These are phyloP conservation scores for Rhabdomys pumilio DNA, from an alignment of 2,797 vertebrate species.

Conservation along the genomic window DNA sequence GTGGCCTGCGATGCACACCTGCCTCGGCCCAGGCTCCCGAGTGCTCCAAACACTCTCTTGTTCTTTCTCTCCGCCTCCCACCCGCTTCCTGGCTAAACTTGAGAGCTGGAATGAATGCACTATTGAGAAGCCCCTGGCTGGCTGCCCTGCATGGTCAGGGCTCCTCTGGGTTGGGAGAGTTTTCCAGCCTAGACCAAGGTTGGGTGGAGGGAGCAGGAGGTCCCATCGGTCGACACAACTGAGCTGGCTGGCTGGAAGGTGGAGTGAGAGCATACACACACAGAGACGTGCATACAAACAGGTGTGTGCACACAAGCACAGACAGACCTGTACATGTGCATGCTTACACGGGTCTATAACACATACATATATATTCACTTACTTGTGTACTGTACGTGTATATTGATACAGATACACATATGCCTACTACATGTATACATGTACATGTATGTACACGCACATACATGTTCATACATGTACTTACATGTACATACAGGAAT, in stretches of 20 bases:
- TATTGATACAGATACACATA: neutral
- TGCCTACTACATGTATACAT: no score
- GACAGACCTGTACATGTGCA: neutral
- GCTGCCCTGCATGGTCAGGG: neutral
- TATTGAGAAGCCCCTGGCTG: neutral
- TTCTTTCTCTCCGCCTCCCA: slow-evolving; percentile 16
- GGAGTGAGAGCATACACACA: neutral
- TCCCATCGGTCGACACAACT: neutral
- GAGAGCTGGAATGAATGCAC: slow-evolving; percentile 57
- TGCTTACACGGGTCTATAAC: neutral
- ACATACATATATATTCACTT: neutral
- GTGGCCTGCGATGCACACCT: slow-evolving; percentile 59
- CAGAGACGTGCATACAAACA: neutral
- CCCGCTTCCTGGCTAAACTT: slow-evolving; percentile 68
- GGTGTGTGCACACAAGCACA: neutral
- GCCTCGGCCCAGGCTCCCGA: slow-evolving; percentile 45
- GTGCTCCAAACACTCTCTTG: slow-evolving; percentile 45
- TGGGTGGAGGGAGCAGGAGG: neutral
- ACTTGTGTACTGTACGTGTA: neutral
- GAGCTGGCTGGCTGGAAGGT: neutral
- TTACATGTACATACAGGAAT: neutral
- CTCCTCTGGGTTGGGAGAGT: slow-evolving; percentile 30
- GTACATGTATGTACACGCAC: neutral
- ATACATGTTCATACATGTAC: neutral
- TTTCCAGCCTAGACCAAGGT: slow-evolving; percentile 18